Conservation (phyloP, 2,888 invertebrate genomes). For the Drosophila mettleri region DNA sequence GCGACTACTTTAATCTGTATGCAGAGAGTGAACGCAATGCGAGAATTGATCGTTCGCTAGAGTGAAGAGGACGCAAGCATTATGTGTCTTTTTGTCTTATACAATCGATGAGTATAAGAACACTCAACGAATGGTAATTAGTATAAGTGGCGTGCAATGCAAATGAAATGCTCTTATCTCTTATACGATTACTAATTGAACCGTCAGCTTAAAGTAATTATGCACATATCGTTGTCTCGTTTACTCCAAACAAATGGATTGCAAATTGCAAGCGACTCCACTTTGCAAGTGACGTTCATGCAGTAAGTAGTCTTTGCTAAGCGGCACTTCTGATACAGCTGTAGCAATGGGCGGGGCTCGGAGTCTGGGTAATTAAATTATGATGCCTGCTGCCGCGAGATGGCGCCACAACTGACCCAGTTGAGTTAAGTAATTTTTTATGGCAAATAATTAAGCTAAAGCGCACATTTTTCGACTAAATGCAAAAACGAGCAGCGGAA, state of each 20-base stretch:
- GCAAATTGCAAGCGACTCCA: conserved; percentile 1
- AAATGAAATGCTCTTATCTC: background rate
- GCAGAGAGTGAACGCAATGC: background rate
- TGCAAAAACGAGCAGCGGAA: conserved; percentile 47
- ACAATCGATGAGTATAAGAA: background rate
- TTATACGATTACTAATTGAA: conserved; percentile 4
- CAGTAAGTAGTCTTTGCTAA: conserved; percentile 10
- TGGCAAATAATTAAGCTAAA: conserved; percentile 62
- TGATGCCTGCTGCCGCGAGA: conserved; percentile 44
- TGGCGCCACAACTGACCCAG: conserved; percentile 37
- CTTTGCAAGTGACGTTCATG: conserved; percentile 1
- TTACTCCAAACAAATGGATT: conserved; percentile 9
- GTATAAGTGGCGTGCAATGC: conserved; percentile 4
- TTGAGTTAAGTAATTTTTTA: conserved; percentile 55
- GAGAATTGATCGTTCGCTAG: background rate
- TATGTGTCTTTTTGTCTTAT: background rate
- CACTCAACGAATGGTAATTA: background rate
- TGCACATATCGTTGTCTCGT: background rate
- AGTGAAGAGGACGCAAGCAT: background rate
- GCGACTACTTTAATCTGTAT: no score
- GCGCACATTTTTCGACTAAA: conserved; percentile 45
- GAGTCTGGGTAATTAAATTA: conserved; percentile 49
- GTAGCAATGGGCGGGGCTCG: background rate
- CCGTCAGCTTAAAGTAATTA: conserved; percentile 6
- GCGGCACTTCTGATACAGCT: conserved; percentile 19